Percentiles rank a stretch among this genome's conserved stretches.
These are phyloP conservation scores for Augiades crinisus DNA, from an alignment of 2,888 invertebrate species.

Conservation along the genomic window DNA sequence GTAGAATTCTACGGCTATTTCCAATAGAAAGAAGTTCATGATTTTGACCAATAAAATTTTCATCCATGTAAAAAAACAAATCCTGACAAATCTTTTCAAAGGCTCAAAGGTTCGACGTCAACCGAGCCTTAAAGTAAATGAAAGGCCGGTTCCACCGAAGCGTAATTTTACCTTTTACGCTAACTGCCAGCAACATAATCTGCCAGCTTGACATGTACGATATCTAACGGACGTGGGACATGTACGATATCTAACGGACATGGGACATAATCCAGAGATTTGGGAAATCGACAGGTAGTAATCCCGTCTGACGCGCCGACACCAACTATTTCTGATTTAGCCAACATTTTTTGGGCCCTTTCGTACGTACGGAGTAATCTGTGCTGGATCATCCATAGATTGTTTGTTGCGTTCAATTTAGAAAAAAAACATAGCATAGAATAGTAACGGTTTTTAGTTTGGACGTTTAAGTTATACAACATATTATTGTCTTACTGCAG, in stretches of 20 bases:
- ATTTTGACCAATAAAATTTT: no score
- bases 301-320: slow-evolving; percentile 16
- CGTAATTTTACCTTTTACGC: slow-evolving; percentile 9
- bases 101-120: not conserved
- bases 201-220: slow-evolving; percentile 7
- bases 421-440: no score
- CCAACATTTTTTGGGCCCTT: not conserved
- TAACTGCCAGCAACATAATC: slow-evolving; percentile 9
- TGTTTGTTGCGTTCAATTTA: not conserved
- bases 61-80: not conserved
- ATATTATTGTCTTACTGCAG: no score
- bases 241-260: slow-evolving; percentile 11
- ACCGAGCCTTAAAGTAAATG: slow-evolving; percentile 1
- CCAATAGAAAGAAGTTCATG: no score
- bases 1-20: no score
- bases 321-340: not conserved
- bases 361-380: not conserved
- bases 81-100: not conserved
- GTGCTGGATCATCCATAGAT: not conserved
- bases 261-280: slow-evolving; percentile 17
- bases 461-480: no score
- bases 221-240: slow-evolving; percentile 8
- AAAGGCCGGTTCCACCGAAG: not conserved
- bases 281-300: slow-evolving; percentile 22
- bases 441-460: no score